Evolutionary conservation across 1,140 invertebrate species (phyloP), one percentile per base, ranked within the genome.

Genomic region (Drosophila cardini): DNA sequence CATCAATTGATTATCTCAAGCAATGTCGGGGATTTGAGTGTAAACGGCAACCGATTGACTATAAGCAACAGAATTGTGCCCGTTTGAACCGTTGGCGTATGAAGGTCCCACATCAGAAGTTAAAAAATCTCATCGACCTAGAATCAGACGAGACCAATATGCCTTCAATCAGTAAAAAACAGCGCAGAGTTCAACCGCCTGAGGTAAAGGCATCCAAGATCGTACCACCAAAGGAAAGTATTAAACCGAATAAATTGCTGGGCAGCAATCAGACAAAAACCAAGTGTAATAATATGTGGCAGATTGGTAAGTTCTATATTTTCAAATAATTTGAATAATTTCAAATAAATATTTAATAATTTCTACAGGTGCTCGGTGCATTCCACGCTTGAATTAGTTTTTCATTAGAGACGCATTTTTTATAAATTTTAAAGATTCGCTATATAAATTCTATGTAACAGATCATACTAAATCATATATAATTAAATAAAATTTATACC

Each of bases 61-160:
- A n/a, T 57, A 72, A 52, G 10, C 61, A 61, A 10, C 61, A 72
- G 21, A 1, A 2, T 1, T 13, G n/a, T 42, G 1, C 4, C 11
- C 34, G 11, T 48, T 0, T 38, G 0, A 72, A 52, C 15, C 63
- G 64, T 11, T 65, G 69, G 56, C 30, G 55, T 0, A 60, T 55
- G 16, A 69, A 68, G 16, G 2, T 55, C 0, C 56, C 40, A 1
- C 11, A 2, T 2, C 11, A 1, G 4, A 58, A 16, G 15, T 2
- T 9, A 13, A 2, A 11, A 40, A 40, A 13, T n/a, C 11, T 13
- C n/a, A 40, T 13, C n/a, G n/a, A 40, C 38, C 11, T 11, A n/a
- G 38, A 40, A 5, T 13, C 38, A 5, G n/a, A 11, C 38, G 38
- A 40, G 2, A 1, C 38, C 11, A 40, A 13, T 13, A 13, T n/a